Percentiles rank a stretch among this genome's conserved stretches.
These are phyloP conservation scores for Abscondita cerata DNA, from an alignment of 2,888 invertebrate species.

Conservation along the genomic window DNA sequence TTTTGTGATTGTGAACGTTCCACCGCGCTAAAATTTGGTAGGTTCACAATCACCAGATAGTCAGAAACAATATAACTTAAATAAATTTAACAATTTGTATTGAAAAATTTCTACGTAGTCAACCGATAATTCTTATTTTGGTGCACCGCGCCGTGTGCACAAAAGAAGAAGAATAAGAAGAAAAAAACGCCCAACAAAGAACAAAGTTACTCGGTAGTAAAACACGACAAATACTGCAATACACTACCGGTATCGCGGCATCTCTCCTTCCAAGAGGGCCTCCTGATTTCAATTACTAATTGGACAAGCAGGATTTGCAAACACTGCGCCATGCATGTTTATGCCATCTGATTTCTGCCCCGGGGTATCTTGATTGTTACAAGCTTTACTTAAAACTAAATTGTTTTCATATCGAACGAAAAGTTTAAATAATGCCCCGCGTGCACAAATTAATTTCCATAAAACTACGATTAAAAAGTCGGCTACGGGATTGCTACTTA, in stretches of 20 bases:
- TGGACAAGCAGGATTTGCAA: slow-evolving; percentile 50
- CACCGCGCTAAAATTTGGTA: no score
- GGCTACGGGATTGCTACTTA: slow-evolving; percentile 4
- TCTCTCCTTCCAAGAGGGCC: slow-evolving; percentile 48
- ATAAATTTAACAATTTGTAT: no score
- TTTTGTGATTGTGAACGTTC: no score
- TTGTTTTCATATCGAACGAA: neutral
- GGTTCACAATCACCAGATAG: no score
- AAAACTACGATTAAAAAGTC: neutral
- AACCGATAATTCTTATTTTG: no score
- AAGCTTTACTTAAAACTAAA: neutral
- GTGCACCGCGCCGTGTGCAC: no score
- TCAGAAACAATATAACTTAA: no score
- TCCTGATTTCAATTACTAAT: slow-evolving; percentile 55
- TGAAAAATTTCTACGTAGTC: no score
- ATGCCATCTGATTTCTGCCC: slow-evolving; percentile 46
- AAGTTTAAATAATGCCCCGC: neutral
- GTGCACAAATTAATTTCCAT: neutral
- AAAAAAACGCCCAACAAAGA: slow-evolving; percentile 7
- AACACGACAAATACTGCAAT: slow-evolving; percentile 39
- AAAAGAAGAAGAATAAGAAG: slow-evolving; percentile 17
- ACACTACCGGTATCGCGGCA: slow-evolving; percentile 51
- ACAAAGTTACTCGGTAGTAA: slow-evolving; percentile 19
- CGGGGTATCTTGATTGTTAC: neutral
- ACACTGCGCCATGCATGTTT: slow-evolving; percentile 46